Base-by-base conservation (phyloP, 2,797 vertebrate genomes). In the Pachyuromys duprasi region DNA sequence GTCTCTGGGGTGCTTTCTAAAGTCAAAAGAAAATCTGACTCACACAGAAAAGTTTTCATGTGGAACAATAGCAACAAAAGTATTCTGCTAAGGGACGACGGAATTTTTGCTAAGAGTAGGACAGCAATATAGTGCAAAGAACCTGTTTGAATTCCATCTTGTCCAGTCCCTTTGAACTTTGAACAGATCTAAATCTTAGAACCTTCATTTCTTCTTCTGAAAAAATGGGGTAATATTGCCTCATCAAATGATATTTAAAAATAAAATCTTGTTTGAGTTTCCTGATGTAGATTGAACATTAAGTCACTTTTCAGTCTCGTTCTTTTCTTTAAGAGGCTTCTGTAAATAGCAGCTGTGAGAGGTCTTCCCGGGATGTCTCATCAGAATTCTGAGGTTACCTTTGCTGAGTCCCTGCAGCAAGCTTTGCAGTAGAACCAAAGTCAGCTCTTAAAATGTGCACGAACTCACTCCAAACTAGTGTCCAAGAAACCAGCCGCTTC, bases 401-500 rank as follows among this genome's bases (percentile, higher is more conserved):
- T 76, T 72, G 74, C 82, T 28, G 13, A 82, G 24, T 93, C 60
- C 62, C 60, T 86, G 80, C 53, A 76, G 86, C 24, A 78, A 74
- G 45, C 42, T 60, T 42, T 62, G 90, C 88, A 76, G 62, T 3
- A 28, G 8, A n/a, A 31, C 0, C 95, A 87, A 70, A 91, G 87
- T 89, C 96, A 93, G 82, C 84, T 93, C 42, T 0, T 96, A 80
- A 95, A 94, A 88, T 88, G 82, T 92, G 57, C 53, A 80, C 45
- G 75, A 90, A 76, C 70, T 69, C 88, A 86, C 36, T 94, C 36
- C 65, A 94, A 95, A 67, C 55, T 6, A 24, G 12, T 55, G 53
- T 93, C 81, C 82, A 93, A 72, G 93, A 94, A 94, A 94, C 45
- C 94, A 95, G 93, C 49, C 45, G 75, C 78, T 81, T 88, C 65